A percentile compares a stretch with the other conserved stretches of the same genome.
Conservation (phyloP, 2,797 vertebrate species). For the Cryptoprocta ferox region DNA sequence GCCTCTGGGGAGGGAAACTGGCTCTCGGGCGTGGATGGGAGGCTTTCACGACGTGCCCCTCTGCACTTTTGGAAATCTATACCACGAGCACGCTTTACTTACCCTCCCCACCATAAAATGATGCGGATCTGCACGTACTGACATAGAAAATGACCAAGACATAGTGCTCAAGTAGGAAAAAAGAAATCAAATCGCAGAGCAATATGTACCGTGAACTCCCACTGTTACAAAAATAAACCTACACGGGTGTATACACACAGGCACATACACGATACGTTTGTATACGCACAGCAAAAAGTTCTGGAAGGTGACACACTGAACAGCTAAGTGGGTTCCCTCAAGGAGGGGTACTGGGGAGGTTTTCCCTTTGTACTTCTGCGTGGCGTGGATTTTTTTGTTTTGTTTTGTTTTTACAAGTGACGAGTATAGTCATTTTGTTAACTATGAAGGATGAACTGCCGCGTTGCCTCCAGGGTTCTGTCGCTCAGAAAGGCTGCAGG, state of each 20-base stretch:
- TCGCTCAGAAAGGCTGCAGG: not conserved
- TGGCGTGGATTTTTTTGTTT: not conserved
- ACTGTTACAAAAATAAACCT: slow-evolving; percentile 1
- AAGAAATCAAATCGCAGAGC: not conserved
- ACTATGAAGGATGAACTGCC: not conserved
- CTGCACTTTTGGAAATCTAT: not conserved
- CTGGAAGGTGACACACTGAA: not conserved
- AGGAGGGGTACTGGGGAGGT: not conserved
- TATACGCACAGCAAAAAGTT: not conserved
- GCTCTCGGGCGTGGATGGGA: not conserved
- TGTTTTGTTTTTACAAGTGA: not conserved
- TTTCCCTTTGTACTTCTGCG: not conserved
- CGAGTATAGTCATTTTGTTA: not conserved
- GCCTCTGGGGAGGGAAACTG: not conserved
- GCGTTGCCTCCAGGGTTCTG: not conserved
- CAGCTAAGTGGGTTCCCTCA: not conserved
- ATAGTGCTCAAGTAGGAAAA: not conserved
- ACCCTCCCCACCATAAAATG: not conserved
- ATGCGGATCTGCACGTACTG: not conserved
- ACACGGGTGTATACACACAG: not conserved
- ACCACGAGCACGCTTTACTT: not conserved
- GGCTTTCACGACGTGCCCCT: not conserved
- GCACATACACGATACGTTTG: not conserved
- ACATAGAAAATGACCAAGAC: not conserved
- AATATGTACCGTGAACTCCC: not conserved